Evolutionary conservation across 2,113 vertebrate genomes (phyloP).

Genomic region (Chaetodon trifascialis): DNA sequence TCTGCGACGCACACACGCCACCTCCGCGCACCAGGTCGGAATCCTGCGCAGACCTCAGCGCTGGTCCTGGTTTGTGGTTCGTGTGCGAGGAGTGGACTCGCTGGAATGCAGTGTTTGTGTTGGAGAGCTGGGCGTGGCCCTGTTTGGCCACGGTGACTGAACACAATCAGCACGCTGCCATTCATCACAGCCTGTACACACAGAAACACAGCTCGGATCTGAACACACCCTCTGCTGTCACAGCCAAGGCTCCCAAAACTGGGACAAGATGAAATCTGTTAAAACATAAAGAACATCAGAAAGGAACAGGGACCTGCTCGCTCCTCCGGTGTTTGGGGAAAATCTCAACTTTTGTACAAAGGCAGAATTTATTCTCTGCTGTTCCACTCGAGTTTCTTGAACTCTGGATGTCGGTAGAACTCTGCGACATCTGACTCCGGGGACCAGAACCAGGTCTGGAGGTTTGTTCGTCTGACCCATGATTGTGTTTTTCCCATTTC

Average conservation of each 20-base stretch:
- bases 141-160: conserved; percentile 33
- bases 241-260: conserved; percentile 21
- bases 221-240: conserved; percentile 21
- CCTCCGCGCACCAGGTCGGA: not conserved
- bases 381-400: conserved; percentile 15
- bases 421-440: not conserved
- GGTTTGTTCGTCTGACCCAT: not conserved
- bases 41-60: not conserved
- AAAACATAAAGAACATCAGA: conserved; percentile 35
- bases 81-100: not conserved
- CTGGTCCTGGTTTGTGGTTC: not conserved
- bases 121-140: conserved; percentile 55
- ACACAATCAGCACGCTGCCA: conserved; percentile 40
- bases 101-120: conserved; percentile 68
- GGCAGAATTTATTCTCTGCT: conserved; percentile 14
- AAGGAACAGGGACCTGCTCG: conserved; percentile 14
- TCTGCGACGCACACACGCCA: conserved; percentile 4
- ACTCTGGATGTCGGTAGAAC: not conserved
- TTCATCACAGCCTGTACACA: conserved; percentile 27
- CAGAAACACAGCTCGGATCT: not conserved
- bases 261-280: conserved; percentile 46
- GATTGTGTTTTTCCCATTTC: not conserved
- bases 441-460: conserved; percentile 11
- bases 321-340: conserved; percentile 19
- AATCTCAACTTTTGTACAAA: conserved; percentile 1